phyloP scores from a whole-genome alignment of 2,113 vertebrate genomes.

The Apus apus region DNA sequence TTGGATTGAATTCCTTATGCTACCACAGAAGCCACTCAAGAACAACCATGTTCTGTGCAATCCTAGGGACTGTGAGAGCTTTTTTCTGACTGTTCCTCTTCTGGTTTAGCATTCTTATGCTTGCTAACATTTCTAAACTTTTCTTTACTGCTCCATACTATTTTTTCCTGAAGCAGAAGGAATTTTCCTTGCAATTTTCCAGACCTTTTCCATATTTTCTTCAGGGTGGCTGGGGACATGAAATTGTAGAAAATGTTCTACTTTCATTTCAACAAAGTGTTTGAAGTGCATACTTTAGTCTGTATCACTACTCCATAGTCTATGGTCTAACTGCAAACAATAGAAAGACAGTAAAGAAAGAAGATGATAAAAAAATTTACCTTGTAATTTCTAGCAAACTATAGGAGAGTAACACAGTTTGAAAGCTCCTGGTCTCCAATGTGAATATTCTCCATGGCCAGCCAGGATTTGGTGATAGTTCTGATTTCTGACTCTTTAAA shows the following conservation, averaged over 20 bases:
- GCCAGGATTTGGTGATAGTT: not conserved
- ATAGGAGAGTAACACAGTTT: not conserved
- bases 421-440: not conserved
- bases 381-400: not conserved
- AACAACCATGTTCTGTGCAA: not conserved
- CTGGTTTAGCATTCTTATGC: not conserved
- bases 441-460: not conserved
- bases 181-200: not conserved
- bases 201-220: not conserved
- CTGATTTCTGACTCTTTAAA: not conserved
- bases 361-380: not conserved
- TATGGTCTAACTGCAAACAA: not conserved
- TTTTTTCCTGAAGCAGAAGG: not conserved
- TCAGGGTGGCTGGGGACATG: not conserved
- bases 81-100: not conserved
- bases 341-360: not conserved
- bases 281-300: not conserved
- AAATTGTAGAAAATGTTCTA: not conserved
- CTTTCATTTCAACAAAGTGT: not conserved
- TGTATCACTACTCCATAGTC: not conserved
- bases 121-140: not conserved
- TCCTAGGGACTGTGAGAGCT: not conserved
- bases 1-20: not conserved
- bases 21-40: not conserved
- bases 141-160: not conserved